These are phyloP conservation scores for Blastobasis adustella DNA, from an alignment of 2,888 invertebrate species.

Conservation along the genomic window DNA sequence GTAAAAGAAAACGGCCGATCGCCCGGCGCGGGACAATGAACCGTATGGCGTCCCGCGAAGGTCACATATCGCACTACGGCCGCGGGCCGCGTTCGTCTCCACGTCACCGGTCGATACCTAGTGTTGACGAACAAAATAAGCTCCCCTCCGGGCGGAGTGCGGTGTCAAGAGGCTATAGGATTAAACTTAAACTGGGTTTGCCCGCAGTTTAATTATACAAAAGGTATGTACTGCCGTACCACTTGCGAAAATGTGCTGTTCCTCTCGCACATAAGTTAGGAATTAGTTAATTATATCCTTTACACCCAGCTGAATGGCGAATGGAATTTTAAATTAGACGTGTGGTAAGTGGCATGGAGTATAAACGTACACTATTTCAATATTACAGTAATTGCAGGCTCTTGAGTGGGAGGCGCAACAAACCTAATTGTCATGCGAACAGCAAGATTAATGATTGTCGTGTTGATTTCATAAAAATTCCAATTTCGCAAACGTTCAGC, in stretches of 20 bases:
- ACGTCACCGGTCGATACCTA: slow-evolving; percentile 53
- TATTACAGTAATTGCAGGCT: background rate
- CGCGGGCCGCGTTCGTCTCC: slow-evolving; percentile 51
- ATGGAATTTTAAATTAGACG: slow-evolving; percentile 57
- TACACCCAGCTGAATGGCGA: slow-evolving; percentile 45
- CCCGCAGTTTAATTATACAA: slow-evolving; percentile 72
- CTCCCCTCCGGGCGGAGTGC: slow-evolving; percentile 59
- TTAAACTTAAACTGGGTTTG: slow-evolving; percentile 72
- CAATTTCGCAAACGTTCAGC: slow-evolving; percentile 32
- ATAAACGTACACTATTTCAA: slow-evolving; percentile 25
- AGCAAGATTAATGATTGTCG: slow-evolving; percentile 18
- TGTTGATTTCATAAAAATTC: slow-evolving; percentile 32
- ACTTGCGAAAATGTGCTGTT: slow-evolving; percentile 51
- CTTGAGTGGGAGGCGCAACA: background rate
- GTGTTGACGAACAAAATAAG: slow-evolving; percentile 73
- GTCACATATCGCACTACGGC: slow-evolving; percentile 50
- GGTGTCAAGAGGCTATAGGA: slow-evolving; percentile 74
- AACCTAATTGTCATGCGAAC: slow-evolving; percentile 3
- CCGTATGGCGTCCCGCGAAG: slow-evolving; percentile 40
- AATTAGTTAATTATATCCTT: slow-evolving; percentile 65
- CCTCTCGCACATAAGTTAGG: slow-evolving; percentile 51
- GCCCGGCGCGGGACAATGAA: slow-evolving; percentile 38
- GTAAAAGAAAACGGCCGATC: slow-evolving; percentile 33
- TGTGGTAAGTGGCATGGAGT: slow-evolving; percentile 24
- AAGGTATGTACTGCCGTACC: slow-evolving; percentile 57